These are phyloP conservation scores for Xanthorhoe designata DNA, from an alignment of 2,888 invertebrate genomes.

Conservation along the genomic window DNA sequence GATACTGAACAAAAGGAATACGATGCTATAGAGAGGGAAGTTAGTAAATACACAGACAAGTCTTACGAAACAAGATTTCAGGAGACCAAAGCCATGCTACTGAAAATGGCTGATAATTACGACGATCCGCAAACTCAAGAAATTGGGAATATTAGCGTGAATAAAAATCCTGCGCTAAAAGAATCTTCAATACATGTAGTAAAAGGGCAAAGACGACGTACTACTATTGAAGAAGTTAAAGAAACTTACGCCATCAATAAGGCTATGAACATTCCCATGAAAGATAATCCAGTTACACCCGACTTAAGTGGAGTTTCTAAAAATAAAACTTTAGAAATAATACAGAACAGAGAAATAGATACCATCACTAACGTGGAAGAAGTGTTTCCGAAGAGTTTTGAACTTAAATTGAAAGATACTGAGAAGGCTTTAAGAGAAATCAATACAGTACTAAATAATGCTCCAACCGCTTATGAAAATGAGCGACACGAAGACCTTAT, in stretches of 20 bases:
- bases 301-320: conserved; percentile 55
- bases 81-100: conserved; percentile 76
- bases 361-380: conserved; percentile 50
- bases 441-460: conserved; percentile 58
- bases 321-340: conserved; percentile 31
- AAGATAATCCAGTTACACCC: conserved; percentile 60
- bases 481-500: conserved; percentile 7
- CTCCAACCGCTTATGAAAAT: conserved; percentile 15
- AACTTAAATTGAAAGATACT: conserved; percentile 67
- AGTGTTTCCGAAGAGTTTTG: conserved; percentile 63
- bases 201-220: conserved; percentile 58
- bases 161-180: conserved; percentile 60
- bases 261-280: conserved; percentile 69
- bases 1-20: conserved; percentile 62
- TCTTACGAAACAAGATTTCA: conserved; percentile 75
- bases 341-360: conserved; percentile 39
- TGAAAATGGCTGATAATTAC: conserved; percentile 68
- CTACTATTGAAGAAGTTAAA: conserved; percentile 63
- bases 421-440: conserved; percentile 66
- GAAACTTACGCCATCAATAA: conserved; percentile 72
- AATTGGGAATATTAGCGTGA: conserved; percentile 43
- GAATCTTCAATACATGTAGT: conserved; percentile 66
- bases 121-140: conserved; percentile 55
- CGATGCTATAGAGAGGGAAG: conserved; percentile 72
- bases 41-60: conserved; percentile 73